Base-by-base conservation (phyloP, 2,113 vertebrate species). In the Lampris incognitus region DNA sequence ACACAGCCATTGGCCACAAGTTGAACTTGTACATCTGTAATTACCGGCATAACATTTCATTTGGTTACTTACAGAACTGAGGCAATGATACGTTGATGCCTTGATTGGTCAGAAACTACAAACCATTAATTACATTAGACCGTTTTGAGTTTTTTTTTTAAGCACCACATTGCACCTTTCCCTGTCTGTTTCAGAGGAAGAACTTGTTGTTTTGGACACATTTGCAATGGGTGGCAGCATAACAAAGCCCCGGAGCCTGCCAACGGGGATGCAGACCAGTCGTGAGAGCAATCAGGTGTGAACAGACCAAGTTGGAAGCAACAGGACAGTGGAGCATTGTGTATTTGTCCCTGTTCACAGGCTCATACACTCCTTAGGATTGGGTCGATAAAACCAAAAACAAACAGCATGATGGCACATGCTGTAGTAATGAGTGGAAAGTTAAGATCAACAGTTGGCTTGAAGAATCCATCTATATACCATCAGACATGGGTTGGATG, bases 161-260 rank as follows among this genome's bases (percentile, higher is more conserved):
- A 24, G 24, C 24, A 24, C 24, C 24, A 24, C 24, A 24, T 24
- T 64, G 44, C 5, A 9, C 40, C 70, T 50, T 11, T 41, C 24
- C 63, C 52, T 24, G 39, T 42, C 50, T 78, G 55, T 24, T 72
- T 77, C 70, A 51, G 39, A 64, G 42, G 6, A 50, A 66, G 60
- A 69, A 42, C 10, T 72, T 58, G 51, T 58, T 76, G 56, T 79
- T 69, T 72, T 78, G 64, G 63, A 66, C 67, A 55, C 55, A 61
- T 3, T 49, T 37, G 79, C 62, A 69, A 58, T 37, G n/a, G 4
- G 51, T 56, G 64, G 49, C 76, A 74, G 57, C 39, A 39, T 49
- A 70, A 72, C 63, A 69, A 73, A n/a, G 38, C 0, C 0, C 52
- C 4, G 52, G 3, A 0, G 66, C 44, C 52, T 9, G 52, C 41